These are phyloP conservation scores for cattle (Bos taurus) DNA, from an alignment of 2,113 vertebrate genomes.

Conservation along the genomic window DNA sequence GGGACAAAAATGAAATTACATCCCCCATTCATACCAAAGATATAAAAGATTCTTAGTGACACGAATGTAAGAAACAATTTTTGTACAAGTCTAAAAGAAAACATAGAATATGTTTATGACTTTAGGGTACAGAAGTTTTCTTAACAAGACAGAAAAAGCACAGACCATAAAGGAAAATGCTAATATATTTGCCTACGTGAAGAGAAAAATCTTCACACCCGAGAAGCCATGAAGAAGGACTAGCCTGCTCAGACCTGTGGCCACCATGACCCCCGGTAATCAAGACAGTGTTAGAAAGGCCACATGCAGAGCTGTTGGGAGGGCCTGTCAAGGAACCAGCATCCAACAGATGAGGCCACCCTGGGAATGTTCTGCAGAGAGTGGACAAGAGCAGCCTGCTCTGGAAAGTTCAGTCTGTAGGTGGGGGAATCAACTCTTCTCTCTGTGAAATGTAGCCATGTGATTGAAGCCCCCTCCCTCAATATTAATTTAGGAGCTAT, in stretches of 20 bases:
- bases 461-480: not conserved
- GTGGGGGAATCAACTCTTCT: not conserved
- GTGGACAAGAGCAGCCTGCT: not conserved
- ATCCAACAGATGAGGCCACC: not conserved
- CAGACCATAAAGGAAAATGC: not conserved
- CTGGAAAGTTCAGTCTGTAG: not conserved
- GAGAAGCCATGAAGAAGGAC: not conserved
- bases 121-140: not conserved
- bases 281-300: not conserved
- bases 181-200: not conserved
- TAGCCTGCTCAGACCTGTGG: not conserved
- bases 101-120: not conserved
- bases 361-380: not conserved
- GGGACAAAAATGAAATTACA: not conserved
- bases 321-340: not conserved
- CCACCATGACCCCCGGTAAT: accelerated
- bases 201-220: not conserved
- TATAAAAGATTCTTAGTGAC: not conserved
- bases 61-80: not conserved
- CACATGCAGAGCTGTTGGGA: not conserved
- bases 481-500: not conserved
- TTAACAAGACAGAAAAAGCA: not conserved
- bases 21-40: not conserved
- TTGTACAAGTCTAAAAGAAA: not conserved
- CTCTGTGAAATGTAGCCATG: not conserved